Base-by-base conservation (phyloP, 2,888 invertebrate species). In the Pseudococcus viburni region DNA sequence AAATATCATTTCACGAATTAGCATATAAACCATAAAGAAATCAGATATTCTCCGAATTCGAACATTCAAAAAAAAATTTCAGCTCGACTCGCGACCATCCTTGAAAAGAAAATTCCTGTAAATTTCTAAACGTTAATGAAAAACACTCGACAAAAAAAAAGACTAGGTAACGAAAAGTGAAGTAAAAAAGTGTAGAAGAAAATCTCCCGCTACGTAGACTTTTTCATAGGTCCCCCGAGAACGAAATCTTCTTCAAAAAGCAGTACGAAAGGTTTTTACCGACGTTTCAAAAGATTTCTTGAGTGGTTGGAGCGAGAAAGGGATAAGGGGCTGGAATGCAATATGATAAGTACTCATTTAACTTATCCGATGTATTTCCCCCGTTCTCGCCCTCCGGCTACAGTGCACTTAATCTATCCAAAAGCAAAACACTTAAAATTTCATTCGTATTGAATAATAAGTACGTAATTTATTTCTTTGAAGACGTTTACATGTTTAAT, bases 381-480 rank as follows among this genome's bases (percentile, higher is more conserved):
- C 19, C 5, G 6, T 6, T 9, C 59, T 59, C 59, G 6, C 19
- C 19, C n/a, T 55, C 55, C 11, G 15, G 17, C 26, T 33, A 3
- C 26, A 33, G 1, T 12, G 17, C 15, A 59, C 7, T 59, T 59
- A 59, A 59, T 59, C 59, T 59, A 59, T 59, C 59, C 59, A 19
- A 59, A 59, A 59, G 59, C 19, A 19, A 59, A 59, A 59, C 59
- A 59, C 59, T 59, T 59, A 59, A 59, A 59, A 59, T 59, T 59
- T 6, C 19, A 59, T 59, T 59, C 59, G 59, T 59, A 59, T 59
- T 59, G 59, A 59, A 59, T 59, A 59, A 59, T 59, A 59, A 59
- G 59, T 59, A 59, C 59, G 9, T 59, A 59, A 59, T 59, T 59
- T 59, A 59, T 59, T 59, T 59, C 59, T 59, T 59, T 59, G 59